Conservation (phyloP, 2,797 vertebrate species). For the Loris lydekkerianus region DNA sequence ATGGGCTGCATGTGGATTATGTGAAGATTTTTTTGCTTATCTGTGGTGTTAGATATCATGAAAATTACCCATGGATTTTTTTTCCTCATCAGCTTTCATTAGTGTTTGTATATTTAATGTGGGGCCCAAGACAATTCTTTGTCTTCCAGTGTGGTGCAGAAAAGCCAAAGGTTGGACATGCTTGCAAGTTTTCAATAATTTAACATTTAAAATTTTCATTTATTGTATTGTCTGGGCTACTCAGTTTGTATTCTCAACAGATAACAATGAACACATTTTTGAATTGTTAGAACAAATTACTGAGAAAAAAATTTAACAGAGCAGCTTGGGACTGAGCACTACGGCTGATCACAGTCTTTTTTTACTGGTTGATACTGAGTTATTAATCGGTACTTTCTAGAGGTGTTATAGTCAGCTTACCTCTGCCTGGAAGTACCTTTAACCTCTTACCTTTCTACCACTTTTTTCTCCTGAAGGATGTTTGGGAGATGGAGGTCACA, state of each 20-base stretch:
- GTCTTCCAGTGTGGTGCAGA: no score
- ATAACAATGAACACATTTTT: conserved; percentile 14
- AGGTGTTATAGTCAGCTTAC: background rate
- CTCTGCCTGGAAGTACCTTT: background rate
- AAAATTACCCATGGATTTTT: no score
- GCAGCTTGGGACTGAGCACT: background rate
- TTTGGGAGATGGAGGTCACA: background rate
- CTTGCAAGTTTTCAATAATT: background rate
- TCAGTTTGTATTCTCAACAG: conserved; percentile 45
- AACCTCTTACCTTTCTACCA: background rate
- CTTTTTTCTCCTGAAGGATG: background rate
- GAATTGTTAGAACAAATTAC: conserved; percentile 42
- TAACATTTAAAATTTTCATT: conserved; percentile 47
- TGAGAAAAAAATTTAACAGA: conserved; percentile 11
- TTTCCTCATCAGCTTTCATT: no score
- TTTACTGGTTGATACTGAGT: background rate
- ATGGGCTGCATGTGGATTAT: no score
- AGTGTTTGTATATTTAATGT: no score
- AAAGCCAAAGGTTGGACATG: no score
- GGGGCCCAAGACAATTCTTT: no score
- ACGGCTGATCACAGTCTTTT: background rate
- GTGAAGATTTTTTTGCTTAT: no score
- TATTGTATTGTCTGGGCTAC: conserved; percentile 28
- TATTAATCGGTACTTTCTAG: background rate
- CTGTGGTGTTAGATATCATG: no score